Base-by-base conservation (phyloP, 2,113 vertebrate species). In the Apteryx owenii region DNA sequence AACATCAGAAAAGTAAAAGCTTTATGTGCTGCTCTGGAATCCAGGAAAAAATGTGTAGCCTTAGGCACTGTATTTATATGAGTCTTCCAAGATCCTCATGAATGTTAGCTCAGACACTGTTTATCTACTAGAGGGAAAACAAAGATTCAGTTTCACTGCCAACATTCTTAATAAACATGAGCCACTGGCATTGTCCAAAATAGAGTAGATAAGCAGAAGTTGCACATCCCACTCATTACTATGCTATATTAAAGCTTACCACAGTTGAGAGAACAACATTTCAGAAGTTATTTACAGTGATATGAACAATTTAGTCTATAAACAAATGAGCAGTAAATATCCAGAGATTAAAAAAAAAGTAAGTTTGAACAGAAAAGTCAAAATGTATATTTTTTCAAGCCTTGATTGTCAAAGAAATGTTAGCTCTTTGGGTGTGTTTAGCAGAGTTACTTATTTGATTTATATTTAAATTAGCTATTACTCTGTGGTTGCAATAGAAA, bases 181-280 rank as follows among this genome's bases (percentile, higher is more conserved):
- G 94, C 83, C 81, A 65, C 38, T 96, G 97, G 95, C 93, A 95
- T 75, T 87, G 92, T 92, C 95, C 95, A 94, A 90, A 97, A 92
- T 95, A 96, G 95, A 96, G 91, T 81, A 95, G 97, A 97, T 98
- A 97, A 98, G 90, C 65, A 61, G 90, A 98, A 98, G 86, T 87
- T 97, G 93, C 87, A 96, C 94, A 94, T 95, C 85, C 95, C 91
- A 88, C 91, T 97, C 96, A 97, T 97, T 97, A 96, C 66, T 91
- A 79, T 92, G 92, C 85, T 96, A 89, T 96, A 93, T 82, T 94
- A 93, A 97, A 96, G 92, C 96, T 94, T 91, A 91, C 69, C 77
- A 92, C 94, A 97, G 65, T 89, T 92, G 95, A 96, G 82, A 96
- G 91, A 98, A 97, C 72, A 96, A 85, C 94, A 96, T 98, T 98